Evolutionary conservation across 1,140 invertebrate species (phyloP).

Genomic region (Zaprionus taronus): DNA sequence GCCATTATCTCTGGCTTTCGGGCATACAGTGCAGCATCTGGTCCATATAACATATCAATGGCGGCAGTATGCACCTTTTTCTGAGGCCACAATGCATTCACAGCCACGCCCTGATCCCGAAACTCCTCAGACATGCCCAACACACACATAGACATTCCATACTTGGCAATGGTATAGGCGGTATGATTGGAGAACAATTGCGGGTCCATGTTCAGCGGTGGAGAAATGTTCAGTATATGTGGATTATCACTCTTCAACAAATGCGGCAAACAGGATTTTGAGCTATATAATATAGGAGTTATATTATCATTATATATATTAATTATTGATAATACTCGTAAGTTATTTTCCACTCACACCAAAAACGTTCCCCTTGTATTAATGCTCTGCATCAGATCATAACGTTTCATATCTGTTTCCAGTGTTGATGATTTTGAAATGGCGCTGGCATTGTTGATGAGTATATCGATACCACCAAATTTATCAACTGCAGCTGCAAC

Average conservation of each 20-base stretch:
- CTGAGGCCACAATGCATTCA: slow-evolving; percentile 98
- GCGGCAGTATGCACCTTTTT: slow-evolving; percentile 98
- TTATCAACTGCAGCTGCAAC: slow-evolving; percentile 93
- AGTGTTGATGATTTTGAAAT: slow-evolving; percentile 96
- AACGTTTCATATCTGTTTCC: slow-evolving; percentile 97
- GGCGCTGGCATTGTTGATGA: slow-evolving; percentile 98
- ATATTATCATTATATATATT: not conserved
- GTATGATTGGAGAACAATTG: slow-evolving; percentile 97
- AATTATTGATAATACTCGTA: slow-evolving; percentile 72
- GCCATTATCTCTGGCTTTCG: slow-evolving; percentile 97
- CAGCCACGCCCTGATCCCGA: slow-evolving; percentile 92
- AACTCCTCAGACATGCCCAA: slow-evolving; percentile 98
- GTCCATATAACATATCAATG: slow-evolving; percentile 97
- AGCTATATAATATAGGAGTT: slow-evolving; percentile 89
- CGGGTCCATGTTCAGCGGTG: slow-evolving; percentile 95
- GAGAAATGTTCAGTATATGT: slow-evolving; percentile 98
- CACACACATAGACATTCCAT: slow-evolving; percentile 99
- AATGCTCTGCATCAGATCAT: slow-evolving; percentile 96
- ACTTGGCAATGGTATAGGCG: slow-evolving; percentile 99
- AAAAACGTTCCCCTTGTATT: slow-evolving; percentile 97
- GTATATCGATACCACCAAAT: slow-evolving; percentile 98
- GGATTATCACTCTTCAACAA: slow-evolving; percentile 95
- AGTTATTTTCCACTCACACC: slow-evolving; percentile 87
- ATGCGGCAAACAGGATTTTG: slow-evolving; percentile 96
- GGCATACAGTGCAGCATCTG: slow-evolving; percentile 90